These are phyloP conservation scores for Ailuropoda melanoleuca DNA, from an alignment of 2,113 vertebrate genomes.

Conservation along the genomic window DNA sequence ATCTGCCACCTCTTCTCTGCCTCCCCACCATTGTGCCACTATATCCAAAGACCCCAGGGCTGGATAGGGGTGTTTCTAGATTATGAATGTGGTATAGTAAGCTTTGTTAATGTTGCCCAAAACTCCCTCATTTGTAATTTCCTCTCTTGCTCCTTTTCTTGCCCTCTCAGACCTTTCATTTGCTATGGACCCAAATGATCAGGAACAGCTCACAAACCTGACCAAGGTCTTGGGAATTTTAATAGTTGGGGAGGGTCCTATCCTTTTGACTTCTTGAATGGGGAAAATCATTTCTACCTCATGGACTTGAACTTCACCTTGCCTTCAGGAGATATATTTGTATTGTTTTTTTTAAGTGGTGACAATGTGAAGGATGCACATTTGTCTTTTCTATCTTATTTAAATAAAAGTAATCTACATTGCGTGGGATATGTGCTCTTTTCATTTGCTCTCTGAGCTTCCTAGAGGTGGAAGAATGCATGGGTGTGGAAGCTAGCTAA, in stretches of 20 bases:
- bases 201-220: background rate
- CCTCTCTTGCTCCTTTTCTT: background rate
- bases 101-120: background rate
- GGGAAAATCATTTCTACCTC: background rate
- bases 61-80: background rate
- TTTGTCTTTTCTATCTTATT: background rate
- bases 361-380: background rate
- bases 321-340: background rate
- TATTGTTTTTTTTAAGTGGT: background rate
- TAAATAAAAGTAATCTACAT: background rate
- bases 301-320: constrained; percentile 3
- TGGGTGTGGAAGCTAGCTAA: background rate
- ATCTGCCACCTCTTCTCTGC: background rate
- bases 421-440: background rate
- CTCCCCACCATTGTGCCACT: background rate
- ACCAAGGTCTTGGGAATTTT: background rate
- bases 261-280: background rate
- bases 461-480: background rate
- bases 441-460: background rate
- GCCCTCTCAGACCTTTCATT: background rate
- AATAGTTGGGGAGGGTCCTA: background rate
- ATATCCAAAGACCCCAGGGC: background rate
- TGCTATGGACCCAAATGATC: background rate
- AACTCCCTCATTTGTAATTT: background rate
- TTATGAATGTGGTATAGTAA: background rate